Evolutionary conservation across 1,140 invertebrate genomes (phyloP), one percentile per base, ranked within the genome.

Genomic region (Philotrypesis tridentata): DNA sequence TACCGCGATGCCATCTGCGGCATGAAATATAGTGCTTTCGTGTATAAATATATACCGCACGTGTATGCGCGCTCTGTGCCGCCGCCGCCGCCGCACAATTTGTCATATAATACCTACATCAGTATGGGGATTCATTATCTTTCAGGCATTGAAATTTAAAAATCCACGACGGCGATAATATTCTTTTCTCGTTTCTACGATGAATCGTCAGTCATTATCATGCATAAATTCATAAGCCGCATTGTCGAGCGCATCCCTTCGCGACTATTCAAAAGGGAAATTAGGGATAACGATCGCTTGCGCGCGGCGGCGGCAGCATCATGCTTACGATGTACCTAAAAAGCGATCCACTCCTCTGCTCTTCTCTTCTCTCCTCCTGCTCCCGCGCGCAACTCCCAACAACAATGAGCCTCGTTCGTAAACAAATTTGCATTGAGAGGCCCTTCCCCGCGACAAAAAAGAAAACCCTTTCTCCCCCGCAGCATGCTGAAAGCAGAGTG

Each of bases 361-460:
- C 40, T 23, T 40, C 23, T 73, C n/a, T n/a, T n/a, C n/a, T n/a
- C n/a, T n/a, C n/a, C n/a, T n/a, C n/a, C n/a, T n/a, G n/a, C n/a
- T n/a, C n/a, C n/a, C n/a, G n/a, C n/a, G n/a, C n/a, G n/a, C n/a
- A n/a, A 11, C 71, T 25, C 7, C 72, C 9, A 8, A 61, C 37
- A 73, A 74, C 70, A 74, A 67, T 74, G 37, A 73, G 37, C 71
- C 79, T 63, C 25, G 17, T 48, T 27, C 6, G 33, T 80, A 75
- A 75, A 81, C 79, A 81, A 74, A 81, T 81, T 81, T 74, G 71
- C 71, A 74, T 80, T 37, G 17, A 71, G 78, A 33, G 25, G 29
- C 8, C 17, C 25, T 2, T n/a, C 27, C 0, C 12, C 27, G 67
- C 12, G 11, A 77, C 33, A 67, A 43, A 67, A 29, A 77, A 67